Conservation (phyloP, 2,797 vertebrate species). For the Phrynocephalus forsythii region DNA sequence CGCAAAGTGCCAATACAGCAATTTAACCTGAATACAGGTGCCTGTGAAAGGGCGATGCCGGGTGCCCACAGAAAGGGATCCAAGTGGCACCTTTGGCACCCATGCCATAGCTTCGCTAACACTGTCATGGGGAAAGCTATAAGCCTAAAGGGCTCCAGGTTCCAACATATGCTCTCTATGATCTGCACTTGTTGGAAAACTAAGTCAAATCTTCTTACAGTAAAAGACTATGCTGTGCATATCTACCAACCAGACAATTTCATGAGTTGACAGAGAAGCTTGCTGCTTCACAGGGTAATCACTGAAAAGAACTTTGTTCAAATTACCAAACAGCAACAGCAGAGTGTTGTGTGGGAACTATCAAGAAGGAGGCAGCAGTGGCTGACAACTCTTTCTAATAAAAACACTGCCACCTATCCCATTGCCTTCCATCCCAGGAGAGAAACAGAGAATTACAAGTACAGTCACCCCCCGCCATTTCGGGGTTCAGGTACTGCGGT, state of each 20-base stretch:
- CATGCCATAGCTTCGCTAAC: too few relatives aligned
- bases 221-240: neutral
- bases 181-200: neutral
- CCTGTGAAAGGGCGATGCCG: too few relatives aligned
- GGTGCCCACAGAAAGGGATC: too few relatives aligned
- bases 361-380: neutral
- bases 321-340: neutral
- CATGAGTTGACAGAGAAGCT: neutral
- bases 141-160: neutral
- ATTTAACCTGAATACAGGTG: too few relatives aligned
- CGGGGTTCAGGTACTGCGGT: too few relatives aligned
- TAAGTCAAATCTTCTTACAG: neutral
- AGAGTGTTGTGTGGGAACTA: neutral
- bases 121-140: neutral
- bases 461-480: too few relatives aligned
- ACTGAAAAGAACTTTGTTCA: neutral
- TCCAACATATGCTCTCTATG: neutral
- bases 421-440: too few relatives aligned
- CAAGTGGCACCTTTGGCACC: too few relatives aligned
- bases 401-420: neutral
- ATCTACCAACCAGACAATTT: too few relatives aligned
- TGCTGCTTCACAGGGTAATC: neutral
- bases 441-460: neutral
- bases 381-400: neutral
- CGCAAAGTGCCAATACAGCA: too few relatives aligned